Evolutionary conservation across 1,140 invertebrate genomes (phyloP).

Genomic region (Sesamia nonagrioides): DNA sequence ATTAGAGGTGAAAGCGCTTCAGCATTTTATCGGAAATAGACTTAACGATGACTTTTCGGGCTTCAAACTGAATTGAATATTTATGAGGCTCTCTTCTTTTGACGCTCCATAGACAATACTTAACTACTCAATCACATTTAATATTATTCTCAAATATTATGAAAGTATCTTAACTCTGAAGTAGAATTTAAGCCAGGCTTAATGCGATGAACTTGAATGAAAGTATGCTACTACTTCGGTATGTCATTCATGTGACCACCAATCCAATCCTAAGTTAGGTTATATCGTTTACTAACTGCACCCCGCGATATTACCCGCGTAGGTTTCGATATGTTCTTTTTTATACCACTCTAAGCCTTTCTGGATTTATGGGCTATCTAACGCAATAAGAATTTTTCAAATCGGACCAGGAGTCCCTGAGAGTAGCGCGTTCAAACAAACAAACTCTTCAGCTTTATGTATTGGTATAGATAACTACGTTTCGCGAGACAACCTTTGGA

Average conservation of each 20-base stretch:
- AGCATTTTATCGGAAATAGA: slow-evolving; percentile 83
- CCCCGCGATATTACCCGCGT: too few species aligned
- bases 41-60: slow-evolving; percentile 82
- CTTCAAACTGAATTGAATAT: slow-evolving; percentile 83
- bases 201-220: not conserved
- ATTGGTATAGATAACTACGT: too few species aligned
- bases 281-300: too few species aligned
- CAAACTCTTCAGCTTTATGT: too few species aligned
- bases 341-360: too few species aligned
- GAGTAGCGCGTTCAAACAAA: too few species aligned
- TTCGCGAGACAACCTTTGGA: too few species aligned
- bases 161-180: slow-evolving; percentile 31
- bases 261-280: too few species aligned
- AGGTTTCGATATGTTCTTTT: too few species aligned
- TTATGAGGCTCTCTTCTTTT: slow-evolving; percentile 78
- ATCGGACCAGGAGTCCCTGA: too few species aligned
- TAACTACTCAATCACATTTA: slow-evolving; percentile 53
- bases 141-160: slow-evolving; percentile 37
- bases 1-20: slow-evolving; percentile 72
- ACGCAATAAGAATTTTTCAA: too few species aligned
- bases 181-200: not conserved
- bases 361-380: too few species aligned
- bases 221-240: not conserved
- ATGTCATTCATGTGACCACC: not conserved
- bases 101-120: slow-evolving; percentile 65